Conservation (phyloP, 2,888 invertebrate species). For the Rhyacophila evoluta region DNA sequence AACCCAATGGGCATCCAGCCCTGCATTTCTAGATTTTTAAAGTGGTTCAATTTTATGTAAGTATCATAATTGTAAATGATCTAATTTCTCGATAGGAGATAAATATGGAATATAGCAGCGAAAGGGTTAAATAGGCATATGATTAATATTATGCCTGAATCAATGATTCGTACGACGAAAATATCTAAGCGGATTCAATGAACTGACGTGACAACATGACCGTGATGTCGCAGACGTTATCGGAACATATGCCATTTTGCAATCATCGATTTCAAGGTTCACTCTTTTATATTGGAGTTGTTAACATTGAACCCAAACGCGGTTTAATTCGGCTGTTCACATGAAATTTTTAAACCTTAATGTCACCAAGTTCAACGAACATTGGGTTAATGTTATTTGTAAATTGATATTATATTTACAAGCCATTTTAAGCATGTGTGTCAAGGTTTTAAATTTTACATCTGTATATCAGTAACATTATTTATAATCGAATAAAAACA, state of each 20-base stretch:
- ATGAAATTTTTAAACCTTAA: not conserved
- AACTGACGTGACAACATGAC: not conserved
- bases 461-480: not conserved
- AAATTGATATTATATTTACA: not conserved
- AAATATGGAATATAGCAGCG: too few species aligned
- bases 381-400: not conserved
- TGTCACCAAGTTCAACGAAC: conserved; percentile 3
- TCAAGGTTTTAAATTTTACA: not conserved
- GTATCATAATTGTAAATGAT: too few species aligned
- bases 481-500: not conserved
- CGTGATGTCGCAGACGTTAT: not conserved
- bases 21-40: too few species aligned
- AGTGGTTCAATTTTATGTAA: too few species aligned
- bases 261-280: not conserved
- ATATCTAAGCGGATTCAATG: not conserved
- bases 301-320: not conserved
- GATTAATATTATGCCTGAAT: too few species aligned
- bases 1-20: too few species aligned
- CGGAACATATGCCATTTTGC: conserved; percentile 2
- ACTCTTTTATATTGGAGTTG: not conserved
- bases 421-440: not conserved
- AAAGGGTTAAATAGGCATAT: too few species aligned
- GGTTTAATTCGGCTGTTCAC: conserved; percentile 1
- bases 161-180: too few species aligned
- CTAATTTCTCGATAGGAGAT: too few species aligned